These are phyloP conservation scores for Phylloscopus trochiloides DNA, from an alignment of 2,113 vertebrate species.

Conservation along the genomic window DNA sequence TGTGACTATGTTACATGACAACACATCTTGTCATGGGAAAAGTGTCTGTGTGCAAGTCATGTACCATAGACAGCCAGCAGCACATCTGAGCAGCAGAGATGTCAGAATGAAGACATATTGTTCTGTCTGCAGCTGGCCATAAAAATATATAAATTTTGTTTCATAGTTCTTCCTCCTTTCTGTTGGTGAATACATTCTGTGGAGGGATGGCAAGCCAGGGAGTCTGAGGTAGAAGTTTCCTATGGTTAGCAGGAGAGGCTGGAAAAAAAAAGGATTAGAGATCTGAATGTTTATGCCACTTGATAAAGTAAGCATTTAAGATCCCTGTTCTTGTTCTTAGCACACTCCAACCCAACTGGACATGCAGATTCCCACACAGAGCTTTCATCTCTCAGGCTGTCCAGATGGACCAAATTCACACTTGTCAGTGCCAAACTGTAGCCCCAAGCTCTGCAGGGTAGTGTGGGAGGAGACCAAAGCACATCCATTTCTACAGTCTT, in stretches of 20 bases:
- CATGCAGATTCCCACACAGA: background rate
- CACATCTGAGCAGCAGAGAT: background rate
- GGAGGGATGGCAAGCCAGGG: background rate
- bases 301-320: background rate
- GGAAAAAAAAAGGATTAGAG: background rate
- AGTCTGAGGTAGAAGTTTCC: background rate
- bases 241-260: background rate
- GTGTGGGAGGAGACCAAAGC: slow-evolving; percentile 14
- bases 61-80: background rate
- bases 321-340: background rate
- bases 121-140: background rate
- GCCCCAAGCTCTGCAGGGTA: background rate
- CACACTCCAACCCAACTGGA: rapidly evolving
- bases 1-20: background rate
- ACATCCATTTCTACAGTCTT: background rate
- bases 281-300: background rate
- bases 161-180: background rate
- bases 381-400: background rate
- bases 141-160: background rate
- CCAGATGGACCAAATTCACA: background rate
- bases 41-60: background rate
- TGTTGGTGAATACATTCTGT: background rate
- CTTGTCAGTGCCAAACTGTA: background rate
- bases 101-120: background rate
- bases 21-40: background rate